Conservation (phyloP, 2,113 vertebrate species). For the Lathamus discolor region DNA sequence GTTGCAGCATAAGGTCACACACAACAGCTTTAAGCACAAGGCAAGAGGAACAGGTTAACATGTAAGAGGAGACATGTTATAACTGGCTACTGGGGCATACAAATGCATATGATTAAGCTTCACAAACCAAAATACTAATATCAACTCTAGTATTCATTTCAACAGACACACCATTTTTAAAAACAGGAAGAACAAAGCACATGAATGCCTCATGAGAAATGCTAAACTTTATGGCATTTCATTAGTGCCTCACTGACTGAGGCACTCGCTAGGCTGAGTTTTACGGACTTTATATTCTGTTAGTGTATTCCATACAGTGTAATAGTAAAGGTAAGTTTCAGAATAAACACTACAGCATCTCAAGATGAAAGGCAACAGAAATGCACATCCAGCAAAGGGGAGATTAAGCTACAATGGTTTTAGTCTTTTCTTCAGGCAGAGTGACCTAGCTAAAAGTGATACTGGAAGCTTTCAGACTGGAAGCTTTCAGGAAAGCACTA, state of each 20-base stretch:
- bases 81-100: not conserved
- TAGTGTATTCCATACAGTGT: not conserved
- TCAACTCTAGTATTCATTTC: not conserved
- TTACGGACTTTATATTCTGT: not conserved
- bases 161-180: not conserved
- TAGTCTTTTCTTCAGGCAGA: not conserved
- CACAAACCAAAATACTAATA: not conserved
- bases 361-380: not conserved
- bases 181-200: not conserved
- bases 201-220: not conserved
- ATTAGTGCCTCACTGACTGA: not conserved
- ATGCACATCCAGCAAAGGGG: not conserved
- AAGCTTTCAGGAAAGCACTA: not conserved
- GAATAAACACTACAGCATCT: not conserved
- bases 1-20: not conserved
- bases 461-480: not conserved
- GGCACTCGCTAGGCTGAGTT: not conserved
- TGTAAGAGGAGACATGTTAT: accelerated
- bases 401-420: not conserved
- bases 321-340: not conserved
- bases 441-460: not conserved
- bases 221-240: not conserved
- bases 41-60: not conserved
- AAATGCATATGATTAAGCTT: not conserved
- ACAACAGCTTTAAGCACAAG: not conserved